phyloP scores from a whole-genome alignment of 2,797 vertebrate genomes.

The Gallirallus australis region DNA sequence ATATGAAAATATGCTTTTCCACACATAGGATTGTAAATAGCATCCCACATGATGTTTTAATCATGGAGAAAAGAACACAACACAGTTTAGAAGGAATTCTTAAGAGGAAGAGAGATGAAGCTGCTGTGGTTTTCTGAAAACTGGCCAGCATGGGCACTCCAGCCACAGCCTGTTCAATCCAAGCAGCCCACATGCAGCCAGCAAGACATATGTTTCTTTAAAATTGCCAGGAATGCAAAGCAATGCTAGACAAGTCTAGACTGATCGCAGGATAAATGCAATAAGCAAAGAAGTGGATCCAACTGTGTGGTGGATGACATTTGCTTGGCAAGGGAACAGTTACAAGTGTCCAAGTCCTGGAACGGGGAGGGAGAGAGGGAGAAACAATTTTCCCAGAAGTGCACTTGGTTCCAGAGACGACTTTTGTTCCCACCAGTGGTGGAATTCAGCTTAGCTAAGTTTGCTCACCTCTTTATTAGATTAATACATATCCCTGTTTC shows the following conservation, averaged over 20 bases:
- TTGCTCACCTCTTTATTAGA: not conserved
- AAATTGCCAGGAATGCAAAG: slow-evolving; percentile 15
- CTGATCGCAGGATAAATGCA: not conserved
- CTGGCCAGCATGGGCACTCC: not conserved
- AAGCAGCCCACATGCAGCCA: not conserved
- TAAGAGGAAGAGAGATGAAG: not conserved
- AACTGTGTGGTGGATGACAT: not conserved
- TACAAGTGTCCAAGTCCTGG: not conserved
- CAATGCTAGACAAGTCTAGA: slow-evolving; percentile 24
- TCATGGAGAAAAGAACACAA: not conserved
- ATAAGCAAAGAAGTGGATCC: not conserved
- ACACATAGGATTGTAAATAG: not conserved
- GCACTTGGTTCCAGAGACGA: not conserved
- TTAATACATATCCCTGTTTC: not conserved
- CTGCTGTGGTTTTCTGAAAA: not conserved
- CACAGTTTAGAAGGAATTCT: not conserved
- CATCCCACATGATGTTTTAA: not conserved
- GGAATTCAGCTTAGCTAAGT: not conserved
- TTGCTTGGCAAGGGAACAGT: not conserved
- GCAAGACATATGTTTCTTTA: not conserved
- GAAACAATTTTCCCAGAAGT: not conserved
- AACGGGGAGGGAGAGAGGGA: not conserved
- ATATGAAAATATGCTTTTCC: not conserved
- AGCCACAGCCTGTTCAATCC: not conserved
- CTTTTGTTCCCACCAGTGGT: not conserved